Percentiles rank a stretch among this genome's conserved stretches.
These are phyloP conservation scores for Drosophila asahinai DNA, from an alignment of 1,140 invertebrate genomes.

Conservation along the genomic window DNA sequence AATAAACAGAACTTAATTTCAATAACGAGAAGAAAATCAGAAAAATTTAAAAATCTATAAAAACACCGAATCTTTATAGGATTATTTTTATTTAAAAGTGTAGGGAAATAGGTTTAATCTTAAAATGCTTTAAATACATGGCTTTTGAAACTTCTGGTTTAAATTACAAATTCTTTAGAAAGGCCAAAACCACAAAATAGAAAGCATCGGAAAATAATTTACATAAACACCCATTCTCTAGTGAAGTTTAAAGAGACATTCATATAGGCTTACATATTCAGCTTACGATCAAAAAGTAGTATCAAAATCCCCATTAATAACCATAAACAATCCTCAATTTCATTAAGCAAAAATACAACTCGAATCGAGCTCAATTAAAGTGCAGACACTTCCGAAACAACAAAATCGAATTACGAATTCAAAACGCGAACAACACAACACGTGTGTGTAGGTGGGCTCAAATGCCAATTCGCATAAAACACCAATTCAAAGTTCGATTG, in stretches of 20 bases:
- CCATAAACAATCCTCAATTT: slow-evolving; percentile 11
- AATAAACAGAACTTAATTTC: not conserved
- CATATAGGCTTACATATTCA: not conserved
- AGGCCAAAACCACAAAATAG: not conserved
- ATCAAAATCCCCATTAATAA: not conserved
- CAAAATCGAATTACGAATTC: slow-evolving; percentile 49
- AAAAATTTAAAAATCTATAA: not conserved
- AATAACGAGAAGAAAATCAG: not conserved
- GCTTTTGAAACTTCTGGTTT: too few species aligned
- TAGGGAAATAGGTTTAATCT: too few species aligned
- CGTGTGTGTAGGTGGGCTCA: slow-evolving; percentile 42
- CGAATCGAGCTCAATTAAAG: slow-evolving; percentile 55
- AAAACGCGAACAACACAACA: slow-evolving; percentile 37
- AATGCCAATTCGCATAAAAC: slow-evolving; percentile 21
- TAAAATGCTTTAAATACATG: too few species aligned
- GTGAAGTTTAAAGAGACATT: not conserved
- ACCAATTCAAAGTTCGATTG: slow-evolving; percentile 13
- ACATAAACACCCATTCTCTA: not conserved
- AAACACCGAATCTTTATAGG: not conserved
- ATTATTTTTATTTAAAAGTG: not conserved
- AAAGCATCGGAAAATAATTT: not conserved
- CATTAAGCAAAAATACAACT: not conserved
- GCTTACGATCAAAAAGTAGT: not conserved
- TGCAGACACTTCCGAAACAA: slow-evolving; percentile 56
- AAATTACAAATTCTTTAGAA: not conserved